Evolutionary conservation across 1,140 invertebrate genomes (phyloP).

Genomic region (Calliphora vicina): DNA sequence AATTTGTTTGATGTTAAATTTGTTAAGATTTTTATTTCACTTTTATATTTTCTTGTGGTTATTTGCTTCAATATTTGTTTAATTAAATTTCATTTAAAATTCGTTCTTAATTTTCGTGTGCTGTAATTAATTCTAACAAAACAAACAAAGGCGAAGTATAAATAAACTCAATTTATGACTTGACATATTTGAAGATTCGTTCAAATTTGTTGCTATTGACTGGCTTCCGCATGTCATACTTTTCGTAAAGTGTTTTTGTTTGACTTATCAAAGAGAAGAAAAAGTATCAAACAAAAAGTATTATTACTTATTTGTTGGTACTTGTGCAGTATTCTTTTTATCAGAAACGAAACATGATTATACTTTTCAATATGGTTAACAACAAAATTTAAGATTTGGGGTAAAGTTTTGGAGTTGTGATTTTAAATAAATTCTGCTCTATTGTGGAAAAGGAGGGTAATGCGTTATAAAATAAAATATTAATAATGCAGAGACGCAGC

Average conservation of each 20-base stretch:
- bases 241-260: neutral
- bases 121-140: neutral
- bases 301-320: no score
- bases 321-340: neutral
- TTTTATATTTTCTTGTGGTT: neutral
- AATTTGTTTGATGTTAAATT: no score
- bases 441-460: neutral
- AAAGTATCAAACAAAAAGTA: neutral
- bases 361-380: neutral
- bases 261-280: neutral
- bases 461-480: no score
- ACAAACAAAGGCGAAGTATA: neutral
- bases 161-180: neutral
- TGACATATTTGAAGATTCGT: neutral
- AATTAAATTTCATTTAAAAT: neutral
- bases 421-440: neutral
- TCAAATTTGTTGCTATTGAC: neutral
- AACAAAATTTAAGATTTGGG: neutral
- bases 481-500: no score
- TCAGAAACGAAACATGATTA: neutral
- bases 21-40: neutral
- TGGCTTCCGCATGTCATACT: neutral
- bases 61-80: neutral
- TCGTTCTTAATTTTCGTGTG: neutral
- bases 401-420: neutral